Evolutionary conservation across 2,113 vertebrate species (phyloP).

Genomic region (Onychostoma macrolepis): DNA sequence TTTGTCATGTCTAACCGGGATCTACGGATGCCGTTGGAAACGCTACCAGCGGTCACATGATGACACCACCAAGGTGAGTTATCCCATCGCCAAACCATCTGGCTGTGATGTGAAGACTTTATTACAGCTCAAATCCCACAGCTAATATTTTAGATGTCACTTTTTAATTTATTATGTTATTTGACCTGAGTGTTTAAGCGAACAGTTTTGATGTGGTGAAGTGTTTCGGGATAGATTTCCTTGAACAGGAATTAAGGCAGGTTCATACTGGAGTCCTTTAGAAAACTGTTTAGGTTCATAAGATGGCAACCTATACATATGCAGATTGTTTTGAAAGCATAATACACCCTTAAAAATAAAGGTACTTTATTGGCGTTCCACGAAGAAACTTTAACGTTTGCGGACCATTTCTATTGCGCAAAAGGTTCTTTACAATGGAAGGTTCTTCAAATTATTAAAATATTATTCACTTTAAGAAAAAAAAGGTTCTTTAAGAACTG

Average conservation of each 20-base stretch:
- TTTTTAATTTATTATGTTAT: neutral
- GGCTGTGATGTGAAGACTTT: neutral
- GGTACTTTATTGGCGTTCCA: too few species aligned
- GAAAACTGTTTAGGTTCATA: neutral
- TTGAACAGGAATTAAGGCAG: neutral
- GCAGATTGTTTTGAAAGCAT: neutral
- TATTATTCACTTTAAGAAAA: too few species aligned
- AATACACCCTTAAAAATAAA: neutral
- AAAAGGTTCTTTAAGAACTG: too few species aligned
- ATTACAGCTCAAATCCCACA: neutral
- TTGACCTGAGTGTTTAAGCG: neutral
- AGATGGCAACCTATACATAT: neutral
- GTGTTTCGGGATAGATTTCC: neutral
- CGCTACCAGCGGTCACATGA: constrained; percentile 98
- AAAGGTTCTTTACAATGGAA: neutral
- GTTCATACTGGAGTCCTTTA: neutral
- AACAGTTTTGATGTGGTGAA: neutral
- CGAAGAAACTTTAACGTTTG: neutral
- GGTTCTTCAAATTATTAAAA: too few species aligned
- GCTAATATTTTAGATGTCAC: neutral
- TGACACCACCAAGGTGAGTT: constrained; percentile 90
- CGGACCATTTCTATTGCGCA: neutral
- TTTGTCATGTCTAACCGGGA: constrained; percentile 95
- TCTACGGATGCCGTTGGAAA: constrained; percentile 99
- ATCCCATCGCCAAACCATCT: neutral